Conservation (phyloP, 2,113 vertebrate species). For the Podilymbus podiceps region DNA sequence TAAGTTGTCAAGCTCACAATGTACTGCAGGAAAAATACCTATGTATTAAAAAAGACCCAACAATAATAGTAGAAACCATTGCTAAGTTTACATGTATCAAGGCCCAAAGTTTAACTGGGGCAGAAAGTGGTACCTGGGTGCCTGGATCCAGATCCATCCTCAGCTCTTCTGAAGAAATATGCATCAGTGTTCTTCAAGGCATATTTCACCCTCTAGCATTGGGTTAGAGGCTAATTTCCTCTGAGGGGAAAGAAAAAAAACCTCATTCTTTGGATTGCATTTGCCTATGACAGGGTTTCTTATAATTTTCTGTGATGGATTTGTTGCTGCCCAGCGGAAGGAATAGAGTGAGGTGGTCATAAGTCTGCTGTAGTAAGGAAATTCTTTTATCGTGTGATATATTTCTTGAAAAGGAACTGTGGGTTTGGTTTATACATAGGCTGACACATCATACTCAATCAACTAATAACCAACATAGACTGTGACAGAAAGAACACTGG, state of each 20-base stretch:
- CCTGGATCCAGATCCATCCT: background rate
- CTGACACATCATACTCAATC: background rate
- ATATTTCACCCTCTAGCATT: background rate
- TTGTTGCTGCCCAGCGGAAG: background rate
- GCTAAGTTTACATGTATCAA: background rate
- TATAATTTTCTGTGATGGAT: background rate
- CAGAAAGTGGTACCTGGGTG: background rate
- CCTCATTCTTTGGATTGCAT: background rate
- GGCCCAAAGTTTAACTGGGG: background rate
- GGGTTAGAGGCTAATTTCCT: background rate
- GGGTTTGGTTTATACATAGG: background rate
- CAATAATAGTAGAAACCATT: background rate
- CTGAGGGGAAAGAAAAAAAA: background rate
- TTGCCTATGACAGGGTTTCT: background rate
- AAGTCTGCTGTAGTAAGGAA: background rate
- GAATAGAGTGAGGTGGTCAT: background rate
- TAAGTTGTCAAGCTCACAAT: background rate
- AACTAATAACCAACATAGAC: background rate
- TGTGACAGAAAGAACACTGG: background rate
- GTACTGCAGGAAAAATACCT: background rate
- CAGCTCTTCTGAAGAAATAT: background rate
- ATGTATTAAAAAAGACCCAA: background rate
- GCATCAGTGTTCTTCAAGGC: background rate
- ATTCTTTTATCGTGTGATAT: background rate
- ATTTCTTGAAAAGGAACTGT: background rate